phyloP scores from a whole-genome alignment of 1,140 invertebrate genomes.

The Diachasma alloeum region DNA sequence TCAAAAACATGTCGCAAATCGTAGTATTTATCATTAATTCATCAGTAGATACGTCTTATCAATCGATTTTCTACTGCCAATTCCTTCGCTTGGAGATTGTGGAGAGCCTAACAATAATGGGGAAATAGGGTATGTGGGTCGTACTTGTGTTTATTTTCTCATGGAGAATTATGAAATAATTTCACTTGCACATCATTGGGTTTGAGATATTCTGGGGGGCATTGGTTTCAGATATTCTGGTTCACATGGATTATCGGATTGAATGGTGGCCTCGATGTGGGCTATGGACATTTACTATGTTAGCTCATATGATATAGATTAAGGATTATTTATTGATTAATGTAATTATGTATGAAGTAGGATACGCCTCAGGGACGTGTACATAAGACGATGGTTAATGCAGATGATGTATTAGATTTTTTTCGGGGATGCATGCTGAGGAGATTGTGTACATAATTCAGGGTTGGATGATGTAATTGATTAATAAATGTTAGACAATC shows the following conservation, averaged over 20 bases:
- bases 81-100: not conserved
- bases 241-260: not conserved
- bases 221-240: not conserved
- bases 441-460: constrained; percentile 44
- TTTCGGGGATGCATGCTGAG: constrained; percentile 40
- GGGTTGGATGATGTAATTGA: constrained; percentile 38
- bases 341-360: constrained; percentile 43
- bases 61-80: not conserved
- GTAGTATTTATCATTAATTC: not conserved
- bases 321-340: not conserved
- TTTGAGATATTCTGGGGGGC: not conserved
- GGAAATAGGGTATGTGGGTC: not conserved
- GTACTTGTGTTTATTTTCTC: not conserved
- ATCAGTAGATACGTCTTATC: not conserved
- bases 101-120: not conserved
- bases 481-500: constrained; percentile 58
- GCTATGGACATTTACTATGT: not conserved
- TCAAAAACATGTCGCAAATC: not conserved
- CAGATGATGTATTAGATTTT: constrained; percentile 42
- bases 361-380: constrained; percentile 55
- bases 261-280: not conserved
- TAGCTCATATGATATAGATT: not conserved
- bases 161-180: not conserved
- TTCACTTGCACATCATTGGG: not conserved
- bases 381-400: constrained; percentile 50